Conservation (phyloP, 2,113 vertebrate species). For the Erpornis zantholeuca region DNA sequence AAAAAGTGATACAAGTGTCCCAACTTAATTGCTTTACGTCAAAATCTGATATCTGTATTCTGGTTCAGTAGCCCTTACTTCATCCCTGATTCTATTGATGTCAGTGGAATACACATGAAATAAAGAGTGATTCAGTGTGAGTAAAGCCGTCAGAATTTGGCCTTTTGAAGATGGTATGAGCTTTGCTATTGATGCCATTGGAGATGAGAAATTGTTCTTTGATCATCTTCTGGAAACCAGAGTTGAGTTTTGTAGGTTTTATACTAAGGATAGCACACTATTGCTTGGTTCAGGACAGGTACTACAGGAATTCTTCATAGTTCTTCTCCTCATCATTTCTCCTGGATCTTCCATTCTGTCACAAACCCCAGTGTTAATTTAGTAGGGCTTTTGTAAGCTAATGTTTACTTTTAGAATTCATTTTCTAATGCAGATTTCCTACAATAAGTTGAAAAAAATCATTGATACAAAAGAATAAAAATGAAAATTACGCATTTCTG, state of each 20-base stretch:
- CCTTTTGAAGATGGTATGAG: conserved; percentile 14
- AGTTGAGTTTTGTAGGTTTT: background rate
- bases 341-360: background rate
- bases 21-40: background rate
- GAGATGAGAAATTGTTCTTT: conserved; percentile 5
- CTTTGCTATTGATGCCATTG: background rate
- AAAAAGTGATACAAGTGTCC: background rate
- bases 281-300: background rate
- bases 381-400: background rate
- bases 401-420: background rate
- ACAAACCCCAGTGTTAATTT: background rate
- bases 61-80: conserved; percentile 13
- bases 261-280: background rate
- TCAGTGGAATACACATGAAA: background rate
- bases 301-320: background rate
- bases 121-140: background rate
- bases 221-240: background rate
- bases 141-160: background rate
- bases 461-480: background rate
- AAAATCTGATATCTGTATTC: background rate
- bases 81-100: background rate
- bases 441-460: background rate
- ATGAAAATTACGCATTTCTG: background rate
- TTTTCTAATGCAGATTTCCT: background rate
- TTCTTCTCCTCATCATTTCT: background rate